Conservation (phyloP, 2,113 vertebrate genomes). For the Rostratula benghalensis region DNA sequence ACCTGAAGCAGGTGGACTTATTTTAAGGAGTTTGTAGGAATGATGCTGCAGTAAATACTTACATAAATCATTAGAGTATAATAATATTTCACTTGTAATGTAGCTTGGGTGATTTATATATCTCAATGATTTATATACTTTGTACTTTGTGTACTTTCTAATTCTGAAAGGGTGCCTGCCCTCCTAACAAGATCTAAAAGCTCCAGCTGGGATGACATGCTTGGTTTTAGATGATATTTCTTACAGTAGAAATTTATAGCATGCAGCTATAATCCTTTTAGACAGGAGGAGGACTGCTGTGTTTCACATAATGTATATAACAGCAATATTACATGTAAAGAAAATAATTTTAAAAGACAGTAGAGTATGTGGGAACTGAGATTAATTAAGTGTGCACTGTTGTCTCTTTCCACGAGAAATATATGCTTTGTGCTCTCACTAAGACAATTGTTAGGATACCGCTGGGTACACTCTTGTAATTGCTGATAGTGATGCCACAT, state of each 20-base stretch:
- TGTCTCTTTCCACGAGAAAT: not conserved
- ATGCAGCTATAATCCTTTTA: not conserved
- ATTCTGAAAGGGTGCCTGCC: not conserved
- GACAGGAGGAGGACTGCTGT: not conserved
- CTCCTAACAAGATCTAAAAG: not conserved
- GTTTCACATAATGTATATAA: not conserved
- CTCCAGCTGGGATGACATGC: not conserved
- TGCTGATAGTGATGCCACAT: not conserved
- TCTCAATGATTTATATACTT: not conserved
- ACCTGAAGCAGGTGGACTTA: not conserved
- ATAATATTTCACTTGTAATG: not conserved
- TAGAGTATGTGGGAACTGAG: not conserved
- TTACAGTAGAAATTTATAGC: not conserved
- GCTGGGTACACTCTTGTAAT: rapidly evolving
- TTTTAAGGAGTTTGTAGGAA: not conserved
- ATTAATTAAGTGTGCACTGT: not conserved
- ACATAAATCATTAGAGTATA: not conserved
- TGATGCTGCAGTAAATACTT: not conserved
- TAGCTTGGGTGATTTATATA: not conserved
- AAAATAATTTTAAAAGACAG: not conserved
- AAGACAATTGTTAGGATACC: not conserved
- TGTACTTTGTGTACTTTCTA: not conserved
- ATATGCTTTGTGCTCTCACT: not conserved
- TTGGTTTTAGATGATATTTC: not conserved
- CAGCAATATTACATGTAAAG: not conserved